These are phyloP conservation scores for Coryphaenoides rupestris DNA, from an alignment of 2,113 vertebrate species.

Conservation along the genomic window DNA sequence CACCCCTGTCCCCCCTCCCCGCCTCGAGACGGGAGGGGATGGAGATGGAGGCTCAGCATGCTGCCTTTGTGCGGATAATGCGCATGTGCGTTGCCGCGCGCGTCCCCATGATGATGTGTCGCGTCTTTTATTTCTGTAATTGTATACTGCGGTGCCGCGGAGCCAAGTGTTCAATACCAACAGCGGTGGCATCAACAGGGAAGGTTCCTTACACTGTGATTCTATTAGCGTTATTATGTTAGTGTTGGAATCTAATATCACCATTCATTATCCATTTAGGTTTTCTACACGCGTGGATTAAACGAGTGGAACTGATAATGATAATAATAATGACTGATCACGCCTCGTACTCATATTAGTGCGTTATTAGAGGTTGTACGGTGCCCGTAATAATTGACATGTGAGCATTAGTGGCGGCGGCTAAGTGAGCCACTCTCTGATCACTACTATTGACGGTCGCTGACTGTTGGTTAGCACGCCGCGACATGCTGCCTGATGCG, in stretches of 20 bases:
- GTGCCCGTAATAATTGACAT: conserved; percentile 22
- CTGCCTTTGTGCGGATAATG: conserved; percentile 2
- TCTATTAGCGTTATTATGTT: not conserved
- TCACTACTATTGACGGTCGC: conserved; percentile 54
- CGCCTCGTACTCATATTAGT: not conserved
- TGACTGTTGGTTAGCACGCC: conserved; percentile 53
- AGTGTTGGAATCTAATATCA: not conserved
- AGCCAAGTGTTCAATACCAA: not conserved
- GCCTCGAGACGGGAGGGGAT: conserved; percentile 42
- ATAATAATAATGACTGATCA: conserved; percentile 5
- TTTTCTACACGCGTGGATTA: conserved; percentile 16
- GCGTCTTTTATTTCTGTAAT: not conserved
- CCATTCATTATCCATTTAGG: conserved; percentile 2
- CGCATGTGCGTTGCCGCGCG: conserved; percentile 10
- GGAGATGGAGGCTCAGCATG: conserved; percentile 27
- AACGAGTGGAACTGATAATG: conserved; percentile 33
- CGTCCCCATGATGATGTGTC: not conserved
- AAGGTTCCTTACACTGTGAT: not conserved
- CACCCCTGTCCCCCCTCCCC: conserved; percentile 4
- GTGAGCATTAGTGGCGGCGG: conserved; percentile 40
- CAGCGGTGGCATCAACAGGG: not conserved
- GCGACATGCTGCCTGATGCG: conserved; percentile 51
- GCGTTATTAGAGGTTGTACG: conserved; percentile 16
- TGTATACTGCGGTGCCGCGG: not conserved
- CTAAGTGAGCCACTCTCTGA: conserved; percentile 55